Evolutionary conservation across 2,113 vertebrate genomes (phyloP).

Genomic region (Callorhinus ursinus): DNA sequence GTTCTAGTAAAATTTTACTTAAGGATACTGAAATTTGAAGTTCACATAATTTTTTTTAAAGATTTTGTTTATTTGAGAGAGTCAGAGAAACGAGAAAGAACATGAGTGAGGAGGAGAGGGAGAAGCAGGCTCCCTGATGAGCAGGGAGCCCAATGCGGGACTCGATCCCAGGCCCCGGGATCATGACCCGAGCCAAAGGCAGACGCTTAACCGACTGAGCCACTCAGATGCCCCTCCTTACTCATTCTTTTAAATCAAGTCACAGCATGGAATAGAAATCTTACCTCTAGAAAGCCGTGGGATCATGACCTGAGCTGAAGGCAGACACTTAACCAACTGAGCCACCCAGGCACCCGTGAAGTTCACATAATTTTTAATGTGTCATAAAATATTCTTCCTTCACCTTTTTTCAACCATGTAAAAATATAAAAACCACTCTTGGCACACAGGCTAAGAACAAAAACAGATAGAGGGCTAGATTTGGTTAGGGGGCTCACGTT

Average conservation of each 20-base stretch:
- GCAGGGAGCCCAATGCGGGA: not conserved
- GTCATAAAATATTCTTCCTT: not conserved
- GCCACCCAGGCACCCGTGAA: not conserved
- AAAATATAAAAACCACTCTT: not conserved
- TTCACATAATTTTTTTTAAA: not conserved
- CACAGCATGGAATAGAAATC: not conserved
- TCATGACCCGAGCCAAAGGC: not conserved
- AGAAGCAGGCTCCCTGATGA: not conserved
- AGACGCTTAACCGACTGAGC: not conserved
- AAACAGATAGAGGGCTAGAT: not conserved
- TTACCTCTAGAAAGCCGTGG: not conserved
- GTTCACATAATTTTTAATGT: not conserved
- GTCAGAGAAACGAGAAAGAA: not conserved
- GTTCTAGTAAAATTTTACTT: not conserved
- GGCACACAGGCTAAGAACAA: not conserved
- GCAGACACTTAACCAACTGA: too few species aligned
- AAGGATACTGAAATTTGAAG: not conserved
- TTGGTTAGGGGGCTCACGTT: not conserved
- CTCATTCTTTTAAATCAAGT: not conserved
- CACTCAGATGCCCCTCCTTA: too few species aligned
- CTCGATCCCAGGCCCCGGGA: not conserved
- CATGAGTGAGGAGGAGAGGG: not conserved
- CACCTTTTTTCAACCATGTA: not conserved
- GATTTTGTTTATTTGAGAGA: not conserved
- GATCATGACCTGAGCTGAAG: too few species aligned